Evolutionary conservation across 1,140 invertebrate genomes (phyloP), one percentile per base, ranked within the genome.

Genomic region (Trichonephila clavata): DNA sequence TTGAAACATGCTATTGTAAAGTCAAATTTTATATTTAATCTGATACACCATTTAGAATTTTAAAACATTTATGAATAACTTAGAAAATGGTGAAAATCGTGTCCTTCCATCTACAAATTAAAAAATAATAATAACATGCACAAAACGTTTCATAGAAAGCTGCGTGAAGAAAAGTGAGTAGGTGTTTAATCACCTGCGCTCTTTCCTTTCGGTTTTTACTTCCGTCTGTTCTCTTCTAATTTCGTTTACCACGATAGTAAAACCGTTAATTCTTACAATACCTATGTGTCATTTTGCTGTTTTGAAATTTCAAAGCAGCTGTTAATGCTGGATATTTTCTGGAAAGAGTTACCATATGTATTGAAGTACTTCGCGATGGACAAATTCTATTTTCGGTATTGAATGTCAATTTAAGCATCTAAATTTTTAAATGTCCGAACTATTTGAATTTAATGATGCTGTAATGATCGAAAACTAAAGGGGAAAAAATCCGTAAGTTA

Each of bases 191-290:
- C 71, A 77, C 24, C 71, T 77, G 71, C 71, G 32, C 71, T 39
- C 71, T 77, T 77, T 77, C 16, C 71, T 77, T 77, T 77, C 27
- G 13, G 71, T 27, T 77, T 77, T 77, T 32, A 77, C 27, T 32
- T 77, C 3, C 4, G 16, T 77, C 16, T 77, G 27, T 77, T 18
- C 27, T 77, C 24, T 77, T 39, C 18, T 6, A 39, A 77, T 77
- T 77, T 77, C 18, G 71, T 6, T 32, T 3, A 39, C 16, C 6
- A 39, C 32, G 18, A 7, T 77, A 32, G 0, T 32, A 32, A 77
- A 77, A 18, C 3, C 27, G 13, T 39, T 18, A 18, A 77, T 77
- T 77, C 32, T 18, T 13, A 7, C 27, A 32, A 39, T 39, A 27
- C 6, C 32, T 32, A 32, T 77, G 18, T 32, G 71, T 77, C 16